Conservation (phyloP, 2,888 invertebrate species). For the Cheilosia urbana region DNA sequence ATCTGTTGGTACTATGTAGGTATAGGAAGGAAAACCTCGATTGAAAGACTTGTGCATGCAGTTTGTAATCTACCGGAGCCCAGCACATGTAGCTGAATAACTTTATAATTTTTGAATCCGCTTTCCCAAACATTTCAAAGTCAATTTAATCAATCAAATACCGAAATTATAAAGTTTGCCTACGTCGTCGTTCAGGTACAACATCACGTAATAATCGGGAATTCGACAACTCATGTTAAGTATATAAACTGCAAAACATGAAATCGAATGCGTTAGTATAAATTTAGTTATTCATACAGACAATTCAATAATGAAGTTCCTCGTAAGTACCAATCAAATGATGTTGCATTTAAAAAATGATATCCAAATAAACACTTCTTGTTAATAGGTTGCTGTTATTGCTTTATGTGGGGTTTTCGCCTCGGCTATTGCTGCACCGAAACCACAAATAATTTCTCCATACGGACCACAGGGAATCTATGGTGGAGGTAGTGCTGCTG, state of each 20-base stretch:
- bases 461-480: background rate
- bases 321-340: constrained; percentile 28
- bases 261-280: constrained; percentile 20
- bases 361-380: background rate
- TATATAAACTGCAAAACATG: constrained; percentile 29
- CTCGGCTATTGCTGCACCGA: constrained; percentile 6
- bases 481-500: constrained; percentile 30
- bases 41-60: too few relatives aligned
- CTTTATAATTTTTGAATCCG: too few relatives aligned
- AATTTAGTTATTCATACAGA: constrained; percentile 4
- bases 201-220: constrained; percentile 34
- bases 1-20: too few relatives aligned
- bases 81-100: too few relatives aligned
- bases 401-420: constrained; percentile 16
- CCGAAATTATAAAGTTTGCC: background rate
- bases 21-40: too few relatives aligned
- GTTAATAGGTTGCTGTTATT: constrained; percentile 23
- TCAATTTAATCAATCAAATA: constrained; percentile 30
- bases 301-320: constrained; percentile 45
- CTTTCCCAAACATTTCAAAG: background rate
- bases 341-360: background rate
- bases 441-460: background rate
- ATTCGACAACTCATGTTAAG: background rate
- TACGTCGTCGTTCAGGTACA: background rate
- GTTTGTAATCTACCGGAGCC: too few relatives aligned